phyloP scores from a whole-genome alignment of 2,113 vertebrate species.

The Rousettus leschenaultii region DNA sequence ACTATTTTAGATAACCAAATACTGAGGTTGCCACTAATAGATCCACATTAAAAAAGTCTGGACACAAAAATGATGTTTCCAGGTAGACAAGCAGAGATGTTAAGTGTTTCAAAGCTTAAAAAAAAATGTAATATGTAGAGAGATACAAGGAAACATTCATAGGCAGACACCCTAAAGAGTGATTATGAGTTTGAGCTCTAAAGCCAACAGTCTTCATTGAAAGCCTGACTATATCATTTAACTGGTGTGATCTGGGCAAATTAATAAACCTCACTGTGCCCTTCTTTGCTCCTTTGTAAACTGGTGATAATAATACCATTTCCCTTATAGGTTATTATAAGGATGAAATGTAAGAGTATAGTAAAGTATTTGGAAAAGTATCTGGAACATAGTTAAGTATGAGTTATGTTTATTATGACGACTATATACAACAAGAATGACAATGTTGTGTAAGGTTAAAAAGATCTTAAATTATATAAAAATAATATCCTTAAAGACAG shows the following conservation, averaged over 20 bases:
- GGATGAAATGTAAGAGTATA: neutral
- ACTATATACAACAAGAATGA: neutral
- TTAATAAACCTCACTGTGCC: neutral
- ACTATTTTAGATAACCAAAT: neutral
- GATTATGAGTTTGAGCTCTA: neutral
- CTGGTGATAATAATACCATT: neutral
- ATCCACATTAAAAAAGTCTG: neutral
- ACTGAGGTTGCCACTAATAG: neutral
- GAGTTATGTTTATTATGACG: neutral
- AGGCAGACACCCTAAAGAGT: neutral
- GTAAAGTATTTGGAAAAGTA: neutral
- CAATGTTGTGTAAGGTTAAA: neutral
- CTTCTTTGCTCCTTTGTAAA: neutral
- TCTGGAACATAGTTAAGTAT: neutral
- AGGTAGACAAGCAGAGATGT: neutral
- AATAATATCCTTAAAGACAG: neutral
- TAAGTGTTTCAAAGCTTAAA: neutral
- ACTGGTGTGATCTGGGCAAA: no score
- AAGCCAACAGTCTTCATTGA: neutral
- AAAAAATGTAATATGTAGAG: neutral
- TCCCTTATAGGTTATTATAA: neutral
- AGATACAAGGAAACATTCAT: neutral
- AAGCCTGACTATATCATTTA: neutral
- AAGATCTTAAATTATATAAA: neutral
- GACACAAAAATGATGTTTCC: neutral